phyloP scores from a whole-genome alignment of 2,113 vertebrate genomes.

The Vidua macroura region DNA sequence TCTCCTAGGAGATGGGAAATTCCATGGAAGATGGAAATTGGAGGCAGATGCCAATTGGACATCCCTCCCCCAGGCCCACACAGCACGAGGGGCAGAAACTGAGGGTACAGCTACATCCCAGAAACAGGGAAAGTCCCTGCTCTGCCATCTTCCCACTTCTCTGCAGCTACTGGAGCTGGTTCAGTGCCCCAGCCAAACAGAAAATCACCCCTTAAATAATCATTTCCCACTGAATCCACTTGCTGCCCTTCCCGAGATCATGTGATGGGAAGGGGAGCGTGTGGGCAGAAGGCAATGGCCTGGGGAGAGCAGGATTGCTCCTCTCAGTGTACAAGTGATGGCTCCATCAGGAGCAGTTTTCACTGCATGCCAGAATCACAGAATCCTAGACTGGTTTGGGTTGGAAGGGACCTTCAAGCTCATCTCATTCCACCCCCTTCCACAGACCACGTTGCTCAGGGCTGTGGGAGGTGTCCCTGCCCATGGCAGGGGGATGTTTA shows the following conservation, averaged over 20 bases:
- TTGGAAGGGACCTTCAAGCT: not conserved
- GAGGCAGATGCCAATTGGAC: not conserved
- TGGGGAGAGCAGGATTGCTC: not conserved
- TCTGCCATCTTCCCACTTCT: not conserved
- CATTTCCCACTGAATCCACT: not conserved
- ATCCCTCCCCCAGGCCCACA: not conserved
- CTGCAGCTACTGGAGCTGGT: not conserved
- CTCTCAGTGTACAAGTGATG: not conserved
- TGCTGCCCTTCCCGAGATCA: accelerated
- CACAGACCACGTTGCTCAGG: not conserved
- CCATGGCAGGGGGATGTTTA: not conserved
- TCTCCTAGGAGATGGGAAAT: not conserved
- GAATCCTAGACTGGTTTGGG: not conserved
- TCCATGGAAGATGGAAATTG: not conserved
- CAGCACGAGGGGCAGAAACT: not conserved
- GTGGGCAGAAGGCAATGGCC: not conserved
- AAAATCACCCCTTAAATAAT: not conserved
- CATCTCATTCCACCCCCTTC: not conserved
- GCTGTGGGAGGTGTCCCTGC: not conserved
- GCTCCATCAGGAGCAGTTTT: not conserved
- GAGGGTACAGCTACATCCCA: not conserved
- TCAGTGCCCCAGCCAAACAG: not conserved
- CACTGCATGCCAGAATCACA: not conserved
- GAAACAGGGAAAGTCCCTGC: not conserved
- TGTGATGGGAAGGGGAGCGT: not conserved